phyloP scores from a whole-genome alignment of 2,797 vertebrate species.

The Siniperca obscura region DNA sequence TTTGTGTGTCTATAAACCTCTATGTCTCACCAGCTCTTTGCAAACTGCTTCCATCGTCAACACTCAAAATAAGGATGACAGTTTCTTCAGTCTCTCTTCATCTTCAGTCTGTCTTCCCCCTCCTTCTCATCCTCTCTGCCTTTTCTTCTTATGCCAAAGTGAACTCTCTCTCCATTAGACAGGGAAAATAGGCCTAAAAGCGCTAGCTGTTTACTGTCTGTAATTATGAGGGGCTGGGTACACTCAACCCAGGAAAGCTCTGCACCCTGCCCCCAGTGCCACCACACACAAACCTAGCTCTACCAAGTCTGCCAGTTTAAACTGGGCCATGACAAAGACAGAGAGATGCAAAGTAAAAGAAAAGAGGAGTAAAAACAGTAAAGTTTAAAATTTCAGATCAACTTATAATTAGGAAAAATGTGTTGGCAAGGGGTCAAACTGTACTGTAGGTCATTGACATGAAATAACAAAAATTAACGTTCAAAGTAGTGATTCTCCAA shows the following conservation, averaged over 20 bases:
- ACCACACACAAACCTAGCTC: conserved; percentile 74
- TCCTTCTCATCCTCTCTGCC: conserved; percentile 45
- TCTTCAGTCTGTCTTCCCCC: conserved; percentile 47
- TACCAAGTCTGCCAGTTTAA: conserved; percentile 73
- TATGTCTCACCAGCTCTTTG: conserved; percentile 39
- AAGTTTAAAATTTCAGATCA: conserved; percentile 21
- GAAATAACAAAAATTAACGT: conserved; percentile 4
- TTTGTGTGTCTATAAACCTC: conserved; percentile 59
- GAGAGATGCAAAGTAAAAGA: conserved; percentile 33
- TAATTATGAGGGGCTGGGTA: conserved; percentile 87
- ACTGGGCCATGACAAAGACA: conserved; percentile 62
- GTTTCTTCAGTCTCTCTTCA: conserved; percentile 52
- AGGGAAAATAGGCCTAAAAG: conserved; percentile 79
- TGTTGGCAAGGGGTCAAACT: conserved; percentile 13
- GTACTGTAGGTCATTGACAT: not conserved
- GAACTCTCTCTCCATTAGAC: conserved; percentile 77
- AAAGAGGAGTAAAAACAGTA: conserved; percentile 21
- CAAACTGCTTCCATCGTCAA: conserved; percentile 53
- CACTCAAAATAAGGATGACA: conserved; percentile 63
- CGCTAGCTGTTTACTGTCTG: conserved; percentile 83
- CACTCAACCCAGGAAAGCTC: conserved; percentile 68
- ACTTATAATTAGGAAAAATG: conserved; percentile 30
- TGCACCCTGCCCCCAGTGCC: conserved; percentile 78
- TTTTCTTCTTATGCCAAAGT: conserved; percentile 69
- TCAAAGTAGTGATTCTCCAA: conserved; percentile 24